Evolutionary conservation across 2,113 vertebrate genomes (phyloP).

Genomic region (Charina bottae): DNA sequence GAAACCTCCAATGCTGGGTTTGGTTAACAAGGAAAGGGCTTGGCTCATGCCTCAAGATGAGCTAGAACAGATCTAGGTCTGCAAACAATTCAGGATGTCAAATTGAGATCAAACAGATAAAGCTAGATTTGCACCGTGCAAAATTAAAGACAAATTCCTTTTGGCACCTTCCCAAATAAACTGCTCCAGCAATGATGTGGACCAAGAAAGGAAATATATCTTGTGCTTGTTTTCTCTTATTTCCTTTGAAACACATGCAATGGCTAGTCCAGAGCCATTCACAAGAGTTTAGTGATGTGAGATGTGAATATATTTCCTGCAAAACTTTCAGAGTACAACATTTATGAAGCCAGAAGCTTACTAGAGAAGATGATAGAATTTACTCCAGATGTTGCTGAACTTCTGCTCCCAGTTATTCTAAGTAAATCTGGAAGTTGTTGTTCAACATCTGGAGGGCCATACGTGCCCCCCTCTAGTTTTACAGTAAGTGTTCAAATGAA

Average conservation of each 20-base stretch:
- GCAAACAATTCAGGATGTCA: background rate
- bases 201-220: background rate
- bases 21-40: slow-evolving; percentile 28
- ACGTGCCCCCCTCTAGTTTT: background rate
- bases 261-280: background rate
- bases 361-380: background rate
- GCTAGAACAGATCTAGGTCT: slow-evolving; percentile 38
- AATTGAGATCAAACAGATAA: slow-evolving; percentile 43
- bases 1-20: slow-evolving; percentile 30
- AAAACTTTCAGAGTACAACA: accelerated
- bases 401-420: background rate
- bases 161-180: slow-evolving; percentile 25
- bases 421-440: background rate
- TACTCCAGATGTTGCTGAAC: background rate
- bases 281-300: background rate
- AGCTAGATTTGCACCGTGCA: slow-evolving; percentile 17
- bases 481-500: background rate
- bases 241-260: accelerated
- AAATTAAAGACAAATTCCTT: slow-evolving; percentile 28
- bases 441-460: background rate
- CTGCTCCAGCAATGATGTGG: slow-evolving; percentile 9
- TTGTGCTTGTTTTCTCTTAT: background rate
- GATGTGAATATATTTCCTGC: background rate
- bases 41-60: background rate
- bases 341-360: background rate